These are phyloP conservation scores for Columbina picui DNA, from an alignment of 2,113 vertebrate species.

Conservation along the genomic window DNA sequence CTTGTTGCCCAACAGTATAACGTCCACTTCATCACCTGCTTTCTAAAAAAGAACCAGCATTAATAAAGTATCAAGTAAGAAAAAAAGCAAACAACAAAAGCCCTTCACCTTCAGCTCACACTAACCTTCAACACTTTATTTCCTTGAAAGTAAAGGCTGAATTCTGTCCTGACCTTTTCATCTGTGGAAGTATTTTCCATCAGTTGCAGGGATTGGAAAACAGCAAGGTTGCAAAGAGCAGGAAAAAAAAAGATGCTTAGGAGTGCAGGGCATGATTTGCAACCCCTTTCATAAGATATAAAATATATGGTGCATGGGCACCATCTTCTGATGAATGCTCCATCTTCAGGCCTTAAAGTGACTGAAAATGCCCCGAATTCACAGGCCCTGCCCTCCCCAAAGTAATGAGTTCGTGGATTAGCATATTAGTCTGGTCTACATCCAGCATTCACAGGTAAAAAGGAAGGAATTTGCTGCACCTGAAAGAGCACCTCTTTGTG, in stretches of 20 bases:
- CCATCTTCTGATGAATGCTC: conserved; percentile 15
- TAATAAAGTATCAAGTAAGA: conserved; percentile 9
- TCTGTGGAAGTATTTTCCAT: neutral
- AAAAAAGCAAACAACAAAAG: conserved; percentile 1
- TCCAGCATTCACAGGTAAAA: neutral
- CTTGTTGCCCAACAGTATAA: conserved; percentile 79
- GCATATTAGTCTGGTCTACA: neutral
- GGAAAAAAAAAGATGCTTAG: neutral
- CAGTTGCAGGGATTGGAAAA: neutral
- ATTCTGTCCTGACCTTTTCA: neutral
- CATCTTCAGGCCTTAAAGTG: conserved; percentile 2
- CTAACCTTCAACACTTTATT: neutral
- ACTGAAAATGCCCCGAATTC: conserved; percentile 24
- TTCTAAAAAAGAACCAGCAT: conserved; percentile 70
- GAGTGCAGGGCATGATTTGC: neutral
- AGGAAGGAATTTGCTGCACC: conserved; percentile 17
- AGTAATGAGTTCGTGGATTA: neutral
- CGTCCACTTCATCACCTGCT: conserved; percentile 75
- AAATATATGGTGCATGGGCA: conserved; percentile 9
- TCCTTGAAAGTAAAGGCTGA: neutral
- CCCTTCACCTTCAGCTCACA: neutral
- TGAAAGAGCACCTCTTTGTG: conserved; percentile 10
- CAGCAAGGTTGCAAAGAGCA: neutral
- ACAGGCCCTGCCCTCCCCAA: neutral
- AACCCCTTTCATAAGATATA: neutral